phyloP scores from a whole-genome alignment of 2,113 vertebrate genomes.

The Axis porcinus region DNA sequence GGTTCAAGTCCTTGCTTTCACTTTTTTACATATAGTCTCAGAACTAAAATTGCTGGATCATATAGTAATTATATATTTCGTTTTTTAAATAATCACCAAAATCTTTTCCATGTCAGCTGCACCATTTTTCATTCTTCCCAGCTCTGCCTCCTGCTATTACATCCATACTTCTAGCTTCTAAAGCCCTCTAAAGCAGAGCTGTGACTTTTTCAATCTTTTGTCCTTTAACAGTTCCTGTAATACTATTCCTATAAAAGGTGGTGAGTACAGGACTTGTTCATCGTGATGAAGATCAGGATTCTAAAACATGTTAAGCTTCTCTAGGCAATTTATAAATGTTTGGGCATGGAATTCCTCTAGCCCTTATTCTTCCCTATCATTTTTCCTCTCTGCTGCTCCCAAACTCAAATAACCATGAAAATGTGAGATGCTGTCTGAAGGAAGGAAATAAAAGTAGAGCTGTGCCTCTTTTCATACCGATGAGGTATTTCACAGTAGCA shows the following conservation, averaged over 20 bases:
- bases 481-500: neutral
- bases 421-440: conserved; percentile 7
- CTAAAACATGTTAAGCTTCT: neutral
- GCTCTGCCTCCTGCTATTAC: neutral
- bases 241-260: neutral
- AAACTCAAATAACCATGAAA: conserved; percentile 3
- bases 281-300: conserved; percentile 36
- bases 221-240: neutral
- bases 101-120: neutral
- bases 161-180: neutral
- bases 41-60: neutral
- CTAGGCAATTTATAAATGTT: neutral
- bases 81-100: neutral
- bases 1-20: neutral
- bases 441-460: neutral
- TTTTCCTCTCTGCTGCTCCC: neutral
- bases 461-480: conserved; percentile 4
- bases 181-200: neutral
- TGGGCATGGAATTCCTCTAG: neutral
- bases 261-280: neutral
- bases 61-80: neutral
- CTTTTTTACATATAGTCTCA: neutral
- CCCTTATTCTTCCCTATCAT: neutral
- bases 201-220: neutral
- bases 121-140: neutral